Base-by-base conservation (phyloP, 2,888 invertebrate species). In the Chymomyza procnemis region DNA sequence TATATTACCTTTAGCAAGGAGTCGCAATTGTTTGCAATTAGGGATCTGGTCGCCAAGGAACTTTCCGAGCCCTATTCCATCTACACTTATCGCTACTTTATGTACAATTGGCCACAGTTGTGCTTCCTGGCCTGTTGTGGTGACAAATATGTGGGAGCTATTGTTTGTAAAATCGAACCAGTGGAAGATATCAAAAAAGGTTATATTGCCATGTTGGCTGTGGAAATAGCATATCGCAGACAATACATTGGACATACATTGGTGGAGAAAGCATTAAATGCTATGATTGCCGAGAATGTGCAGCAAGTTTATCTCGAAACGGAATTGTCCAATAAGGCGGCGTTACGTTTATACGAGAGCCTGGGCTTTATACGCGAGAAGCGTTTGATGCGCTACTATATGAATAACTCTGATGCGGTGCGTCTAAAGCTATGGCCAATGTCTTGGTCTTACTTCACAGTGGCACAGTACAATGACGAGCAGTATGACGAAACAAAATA, bases 291-390 rank as follows among this genome's bases (percentile, higher is more conserved):
- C 79, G 96, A 97, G 89, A 95, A 96, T 90, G 99, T 98, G 67
- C 98, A 98, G 92, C 99, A 99, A 93, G 97, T 99, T 85, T 97
- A 98, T 21, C 93, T 99, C 88, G 99, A 99, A 93, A 99, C 99
- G 47, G 99, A 99, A 93, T 97, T 99, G 89, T 98, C 97, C 80
- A 99, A 99, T 92, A 95, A 96, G 91, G 96, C 98, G 74, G 99
- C 99, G 64, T 92, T 99, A 85, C 94, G 95, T 88, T 93, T 99
- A 14, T 99, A 99, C 91, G 98, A 99, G 92, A 99, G 98, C 91
- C 93, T 99, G 71, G 99, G 99, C 58, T 99, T 99, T 93, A 97
- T 99, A 67, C 93, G 99, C 75, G 99, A 99, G 92, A 98, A 99
- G 92, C 95, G 99, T 91, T 94, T 99, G 89, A 97, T 97, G 93